Base-by-base conservation (phyloP, 2,113 vertebrate genomes). In the Sprattus sprattus region DNA sequence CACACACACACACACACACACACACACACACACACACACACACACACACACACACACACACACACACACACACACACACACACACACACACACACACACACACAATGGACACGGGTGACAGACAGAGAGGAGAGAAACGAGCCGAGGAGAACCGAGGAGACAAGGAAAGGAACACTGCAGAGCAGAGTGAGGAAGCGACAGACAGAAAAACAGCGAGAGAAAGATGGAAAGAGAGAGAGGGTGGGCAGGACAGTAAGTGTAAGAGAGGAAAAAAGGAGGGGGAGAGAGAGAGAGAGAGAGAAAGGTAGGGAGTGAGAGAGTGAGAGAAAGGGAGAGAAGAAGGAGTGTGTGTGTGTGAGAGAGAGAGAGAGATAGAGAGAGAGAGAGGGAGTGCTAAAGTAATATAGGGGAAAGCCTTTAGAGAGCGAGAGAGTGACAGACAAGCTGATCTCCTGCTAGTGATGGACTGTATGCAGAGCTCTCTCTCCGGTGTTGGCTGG, bases 391-490 rank as follows among this genome's bases (percentile, higher is more conserved):
- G 83, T 6, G 32, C 13, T 7, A 71, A 18, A 13, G 7, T 45
- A 16, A 45, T 25, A 20, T n/a, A 86, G 28, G 44, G n/a, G 32
- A 3, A 71, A n/a, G 11, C n/a, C 25, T 2, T 4, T n/a, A 71
- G 64, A 71, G 64, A 32, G 64, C 10, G 57, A 32, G 64, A 11
- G 64, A 32, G 28, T 71, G 64, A 32, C 7, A 85, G 54, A 49
- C 11, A 25, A 49, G 49, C 67, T 86, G 82, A 84, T 87, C n/a
- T 54, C 64, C 32, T 45, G 39, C 13, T 6, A 28, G 82, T 84
- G 83, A 50, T 18, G 75, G 46, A 45, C 20, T 9, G 16, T 32
- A 32, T 32, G 11, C 64, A 28, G 64, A 10, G 7, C 82, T 57
- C 54, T 64, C 32, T 9, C 16, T 25, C 25, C 25, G 2, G 6